A percentile compares a stretch with the other conserved stretches of the same genome.
phyloP scores from a whole-genome alignment of 2,797 vertebrate species.

The Decapterus maruadsi region DNA sequence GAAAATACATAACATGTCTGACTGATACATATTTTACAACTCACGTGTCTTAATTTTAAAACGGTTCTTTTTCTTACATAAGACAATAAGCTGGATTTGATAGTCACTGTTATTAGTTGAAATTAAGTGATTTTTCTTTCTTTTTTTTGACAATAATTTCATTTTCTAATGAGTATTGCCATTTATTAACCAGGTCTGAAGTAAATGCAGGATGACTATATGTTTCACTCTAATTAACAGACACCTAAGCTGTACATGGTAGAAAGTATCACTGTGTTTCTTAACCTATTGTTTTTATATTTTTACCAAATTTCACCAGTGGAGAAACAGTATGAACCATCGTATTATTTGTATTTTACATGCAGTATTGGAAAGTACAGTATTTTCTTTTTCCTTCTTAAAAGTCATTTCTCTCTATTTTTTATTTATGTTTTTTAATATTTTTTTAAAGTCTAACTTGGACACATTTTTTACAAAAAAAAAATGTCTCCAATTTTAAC shows the following conservation, averaged over 20 bases:
- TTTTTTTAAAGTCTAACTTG: conserved; percentile 28
- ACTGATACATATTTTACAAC: conserved; percentile 63
- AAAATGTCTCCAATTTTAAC: conserved; percentile 22
- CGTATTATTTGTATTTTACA: conserved; percentile 31
- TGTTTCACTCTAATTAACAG: conserved; percentile 32
- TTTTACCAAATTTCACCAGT: conserved; percentile 56
- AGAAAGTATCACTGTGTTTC: conserved; percentile 46
- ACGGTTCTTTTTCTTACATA: conserved; percentile 38
- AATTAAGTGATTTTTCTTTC: conserved; percentile 12
- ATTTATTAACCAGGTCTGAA: conserved; percentile 32
- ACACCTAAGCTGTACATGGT: conserved; percentile 49
- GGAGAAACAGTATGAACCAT: conserved; percentile 21
- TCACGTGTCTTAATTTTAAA: conserved; percentile 75
- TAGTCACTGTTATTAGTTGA: conserved; percentile 18
- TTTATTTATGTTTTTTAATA: conserved; percentile 13
- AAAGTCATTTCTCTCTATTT: conserved; percentile 6
- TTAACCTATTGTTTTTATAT: conserved; percentile 49
- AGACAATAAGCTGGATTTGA: conserved; percentile 37
- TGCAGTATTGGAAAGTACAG: conserved; percentile 37
- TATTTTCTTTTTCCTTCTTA: conserved; percentile 19
- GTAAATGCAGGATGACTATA: conserved; percentile 31
- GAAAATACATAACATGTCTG: conserved; percentile 64
- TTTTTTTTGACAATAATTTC: neutral
- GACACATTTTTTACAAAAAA: neutral
- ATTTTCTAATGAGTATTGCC: conserved; percentile 30